Conservation (phyloP, 2,888 invertebrate species). For the Syrista parreyssii region DNA sequence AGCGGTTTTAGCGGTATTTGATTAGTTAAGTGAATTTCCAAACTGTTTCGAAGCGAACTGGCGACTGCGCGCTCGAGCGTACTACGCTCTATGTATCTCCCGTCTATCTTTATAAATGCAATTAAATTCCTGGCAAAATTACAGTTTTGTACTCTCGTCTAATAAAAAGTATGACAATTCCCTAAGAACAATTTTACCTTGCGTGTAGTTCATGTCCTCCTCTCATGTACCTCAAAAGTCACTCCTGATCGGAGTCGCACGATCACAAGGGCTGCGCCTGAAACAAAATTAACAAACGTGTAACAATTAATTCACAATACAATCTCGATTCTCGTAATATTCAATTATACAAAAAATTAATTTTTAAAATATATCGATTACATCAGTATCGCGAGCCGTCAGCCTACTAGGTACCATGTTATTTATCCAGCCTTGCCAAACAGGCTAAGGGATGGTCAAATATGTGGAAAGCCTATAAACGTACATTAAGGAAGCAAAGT, state of each 20-base stretch:
- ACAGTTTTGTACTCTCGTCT: neutral
- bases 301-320: neutral
- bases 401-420: neutral
- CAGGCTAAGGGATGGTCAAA: neutral
- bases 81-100: neutral
- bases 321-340: too few species aligned
- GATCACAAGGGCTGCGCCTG: conserved; percentile 45
- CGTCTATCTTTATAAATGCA: neutral
- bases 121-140: neutral
- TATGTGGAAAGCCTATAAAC: neutral
- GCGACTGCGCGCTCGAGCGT: neutral
- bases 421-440: neutral
- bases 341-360: too few species aligned
- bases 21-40: conserved; percentile 64
- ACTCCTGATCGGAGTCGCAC: conserved; percentile 60
- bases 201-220: conserved; percentile 65
- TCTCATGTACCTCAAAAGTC: conserved; percentile 61
- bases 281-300: conserved; percentile 29
- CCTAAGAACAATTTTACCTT: conserved; percentile 48
- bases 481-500: neutral
- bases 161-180: neutral
- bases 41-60: conserved; percentile 49
- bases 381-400: neutral
- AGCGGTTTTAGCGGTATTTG: conserved; percentile 64
- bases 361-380: neutral